A percentile compares a stretch with the other conserved stretches of the same genome.
Evolutionary conservation across 2,797 vertebrate species (phyloP).

Genomic region (Centropyge bicolor): DNA sequence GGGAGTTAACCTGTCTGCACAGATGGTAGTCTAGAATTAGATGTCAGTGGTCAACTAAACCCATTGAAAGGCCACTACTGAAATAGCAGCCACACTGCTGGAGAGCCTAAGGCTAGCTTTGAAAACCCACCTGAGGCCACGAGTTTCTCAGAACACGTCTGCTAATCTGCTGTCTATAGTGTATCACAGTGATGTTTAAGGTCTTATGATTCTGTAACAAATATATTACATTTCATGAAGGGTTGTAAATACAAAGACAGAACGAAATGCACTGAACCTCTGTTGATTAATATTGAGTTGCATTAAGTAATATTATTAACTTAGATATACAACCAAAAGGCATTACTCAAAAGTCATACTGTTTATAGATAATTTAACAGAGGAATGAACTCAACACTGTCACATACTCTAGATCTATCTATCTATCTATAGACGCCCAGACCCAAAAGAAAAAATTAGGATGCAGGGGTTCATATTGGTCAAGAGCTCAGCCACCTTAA

Average conservation of each 20-base stretch:
- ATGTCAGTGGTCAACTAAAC: constrained; percentile 67
- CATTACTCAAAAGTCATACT: not conserved
- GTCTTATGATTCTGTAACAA: constrained; percentile 5
- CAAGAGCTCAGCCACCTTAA: constrained; percentile 84
- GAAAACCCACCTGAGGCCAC: constrained; percentile 10
- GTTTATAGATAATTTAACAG: constrained; percentile 7
- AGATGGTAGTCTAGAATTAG: constrained; percentile 75
- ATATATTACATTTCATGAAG: not conserved
- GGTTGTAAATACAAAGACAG: not conserved
- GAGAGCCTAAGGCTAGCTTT: constrained; percentile 25
- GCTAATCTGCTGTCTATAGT: constrained; percentile 7
- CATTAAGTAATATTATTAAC: not conserved
- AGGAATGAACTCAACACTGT: not conserved
- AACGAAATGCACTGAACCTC: not conserved
- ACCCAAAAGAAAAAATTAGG: constrained; percentile 51
- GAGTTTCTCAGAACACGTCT: not conserved
- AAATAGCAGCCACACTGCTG: constrained; percentile 45
- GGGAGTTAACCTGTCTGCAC: constrained; percentile 52
- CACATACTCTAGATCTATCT: constrained; percentile 28
- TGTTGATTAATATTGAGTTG: not conserved
- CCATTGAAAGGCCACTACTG: constrained; percentile 60
- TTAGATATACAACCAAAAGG: not conserved
- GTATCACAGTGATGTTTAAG: not conserved
- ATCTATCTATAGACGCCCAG: not conserved
- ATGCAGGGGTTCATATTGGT: constrained; percentile 67